Percentiles rank a stretch among this genome's conserved stretches.
Conservation (phyloP, 2,888 invertebrate genomes). For the Nomada flava region DNA sequence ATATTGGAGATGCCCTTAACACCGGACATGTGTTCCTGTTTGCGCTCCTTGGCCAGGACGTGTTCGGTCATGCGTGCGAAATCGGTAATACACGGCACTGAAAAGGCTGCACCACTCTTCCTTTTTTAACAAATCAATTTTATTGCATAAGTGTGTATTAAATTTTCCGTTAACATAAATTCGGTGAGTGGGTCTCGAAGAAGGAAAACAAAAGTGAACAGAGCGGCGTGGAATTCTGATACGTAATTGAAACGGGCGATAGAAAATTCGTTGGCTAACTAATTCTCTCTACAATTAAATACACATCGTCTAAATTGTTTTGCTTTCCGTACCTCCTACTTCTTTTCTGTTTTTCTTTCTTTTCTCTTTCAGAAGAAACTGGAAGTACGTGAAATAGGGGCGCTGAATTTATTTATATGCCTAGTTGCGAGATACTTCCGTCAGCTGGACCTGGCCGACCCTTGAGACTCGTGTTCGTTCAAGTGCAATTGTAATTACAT, state of each 20-base stretch:
- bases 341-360: neutral
- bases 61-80: conserved; percentile 86
- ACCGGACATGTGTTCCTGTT: conserved; percentile 88
- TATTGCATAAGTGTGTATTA: conserved; percentile 50
- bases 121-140: conserved; percentile 63
- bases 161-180: conserved; percentile 48
- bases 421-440: conserved; percentile 90
- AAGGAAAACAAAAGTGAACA: conserved; percentile 25
- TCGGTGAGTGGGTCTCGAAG: conserved; percentile 2
- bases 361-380: conserved; percentile 68
- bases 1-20: conserved; percentile 88
- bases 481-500: conserved; percentile 26
- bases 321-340: neutral
- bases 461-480: conserved; percentile 57
- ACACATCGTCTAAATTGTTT: neutral
- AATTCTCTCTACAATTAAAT: neutral
- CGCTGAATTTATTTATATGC: conserved; percentile 91
- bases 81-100: conserved; percentile 80
- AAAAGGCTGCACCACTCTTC: conserved; percentile 62
- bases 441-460: conserved; percentile 90
- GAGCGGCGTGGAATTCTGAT: neutral
- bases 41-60: conserved; percentile 88
- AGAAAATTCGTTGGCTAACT: conserved; percentile 38
- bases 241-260: conserved; percentile 21
- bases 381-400: conserved; percentile 84